A percentile compares a stretch with the other conserved stretches of the same genome.
phyloP scores from a whole-genome alignment of 2,888 invertebrate species.

The Melanotus villosus region DNA sequence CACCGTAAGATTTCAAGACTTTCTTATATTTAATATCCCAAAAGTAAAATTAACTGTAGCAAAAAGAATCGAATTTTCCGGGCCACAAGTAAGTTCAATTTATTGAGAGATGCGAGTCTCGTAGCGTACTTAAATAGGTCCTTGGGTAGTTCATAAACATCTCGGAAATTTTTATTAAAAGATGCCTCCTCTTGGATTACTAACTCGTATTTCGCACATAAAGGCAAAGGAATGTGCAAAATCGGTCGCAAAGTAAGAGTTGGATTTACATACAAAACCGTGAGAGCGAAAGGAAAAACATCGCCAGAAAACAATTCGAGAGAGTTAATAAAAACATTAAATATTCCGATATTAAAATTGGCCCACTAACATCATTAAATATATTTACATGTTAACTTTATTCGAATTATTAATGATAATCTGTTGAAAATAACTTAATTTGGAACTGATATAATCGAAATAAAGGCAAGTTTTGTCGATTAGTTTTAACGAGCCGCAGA shows the following conservation, averaged over 20 bases:
- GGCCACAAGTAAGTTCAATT: too few species aligned
- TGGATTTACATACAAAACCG: slow-evolving; percentile 16
- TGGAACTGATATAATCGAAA: too few species aligned
- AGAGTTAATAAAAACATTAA: slow-evolving; percentile 7
- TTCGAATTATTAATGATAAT: too few species aligned
- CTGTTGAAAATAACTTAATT: too few species aligned
- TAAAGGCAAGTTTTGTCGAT: too few species aligned
- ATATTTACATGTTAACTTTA: slow-evolving; percentile 3
- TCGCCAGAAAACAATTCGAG: slow-evolving; percentile 7
- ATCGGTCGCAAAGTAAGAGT: slow-evolving; percentile 8
- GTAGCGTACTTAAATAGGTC: background rate
- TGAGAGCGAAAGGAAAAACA: slow-evolving; percentile 29
- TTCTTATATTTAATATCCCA: too few species aligned
- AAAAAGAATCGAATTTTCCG: too few species aligned
- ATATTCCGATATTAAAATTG: background rate
- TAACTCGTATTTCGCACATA: background rate
- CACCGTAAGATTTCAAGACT: too few species aligned
- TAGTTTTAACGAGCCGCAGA: too few species aligned
- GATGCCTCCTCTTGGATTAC: background rate
- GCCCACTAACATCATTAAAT: slow-evolving; percentile 23
- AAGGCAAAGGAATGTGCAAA: background rate
- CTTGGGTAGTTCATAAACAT: background rate
- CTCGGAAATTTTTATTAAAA: slow-evolving; percentile 8
- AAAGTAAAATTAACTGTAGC: too few species aligned
- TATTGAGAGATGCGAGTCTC: background rate